Evolutionary conservation across 2,113 vertebrate species (phyloP).

Genomic region (Arenaria interpres): DNA sequence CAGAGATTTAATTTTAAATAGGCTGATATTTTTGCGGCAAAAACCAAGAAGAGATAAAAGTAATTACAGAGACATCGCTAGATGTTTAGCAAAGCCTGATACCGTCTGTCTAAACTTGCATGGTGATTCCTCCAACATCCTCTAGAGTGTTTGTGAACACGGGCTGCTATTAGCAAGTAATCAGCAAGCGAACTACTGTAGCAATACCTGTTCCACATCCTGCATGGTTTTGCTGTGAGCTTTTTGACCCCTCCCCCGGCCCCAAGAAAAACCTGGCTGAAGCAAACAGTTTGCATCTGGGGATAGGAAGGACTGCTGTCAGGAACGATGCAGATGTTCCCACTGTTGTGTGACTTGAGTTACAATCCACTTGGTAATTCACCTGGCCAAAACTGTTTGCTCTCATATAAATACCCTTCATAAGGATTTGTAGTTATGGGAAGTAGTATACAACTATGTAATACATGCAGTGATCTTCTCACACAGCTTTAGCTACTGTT

Average conservation of each 20-base stretch:
- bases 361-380: neutral
- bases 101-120: neutral
- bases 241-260: neutral
- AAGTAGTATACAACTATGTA: neutral
- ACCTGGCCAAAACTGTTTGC: neutral
- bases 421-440: neutral
- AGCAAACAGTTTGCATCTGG: neutral
- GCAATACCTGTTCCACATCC: neutral
- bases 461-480: neutral
- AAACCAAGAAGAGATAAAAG: neutral
- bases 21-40: neutral
- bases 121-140: neutral
- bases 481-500: neutral
- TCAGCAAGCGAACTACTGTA: neutral
- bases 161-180: neutral
- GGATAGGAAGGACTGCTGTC: neutral
- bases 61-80: neutral
- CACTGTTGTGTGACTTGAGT: neutral
- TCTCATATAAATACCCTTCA: neutral
- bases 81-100: neutral
- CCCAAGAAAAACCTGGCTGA: neutral
- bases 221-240: neutral
- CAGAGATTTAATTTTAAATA: neutral
- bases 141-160: neutral
- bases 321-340: neutral